Conservation (phyloP, 2,113 vertebrate species). For the Heliornis fulica region DNA sequence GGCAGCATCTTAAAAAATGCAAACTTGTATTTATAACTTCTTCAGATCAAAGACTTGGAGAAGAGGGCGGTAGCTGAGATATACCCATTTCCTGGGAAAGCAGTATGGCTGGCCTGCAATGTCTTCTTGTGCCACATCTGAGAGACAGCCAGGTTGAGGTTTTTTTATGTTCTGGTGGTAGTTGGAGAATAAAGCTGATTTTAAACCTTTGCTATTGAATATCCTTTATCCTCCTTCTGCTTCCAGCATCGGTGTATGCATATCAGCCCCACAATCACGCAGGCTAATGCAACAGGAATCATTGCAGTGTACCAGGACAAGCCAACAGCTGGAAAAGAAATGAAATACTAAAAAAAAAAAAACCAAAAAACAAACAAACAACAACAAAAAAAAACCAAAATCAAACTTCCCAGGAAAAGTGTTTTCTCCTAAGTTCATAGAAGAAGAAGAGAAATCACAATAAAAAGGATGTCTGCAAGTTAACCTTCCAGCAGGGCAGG, state of each 20-base stretch:
- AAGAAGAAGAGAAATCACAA: neutral
- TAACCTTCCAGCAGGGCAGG: neutral
- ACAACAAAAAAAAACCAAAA: neutral
- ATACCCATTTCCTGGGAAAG: neutral
- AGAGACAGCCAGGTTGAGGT: neutral
- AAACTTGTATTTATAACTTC: neutral
- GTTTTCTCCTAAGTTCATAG: neutral
- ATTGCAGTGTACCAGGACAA: slow-evolving; percentile 70
- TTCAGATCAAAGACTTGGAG: neutral
- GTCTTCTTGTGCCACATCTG: neutral
- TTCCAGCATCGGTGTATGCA: slow-evolving; percentile 66
- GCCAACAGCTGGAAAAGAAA: slow-evolving; percentile 61
- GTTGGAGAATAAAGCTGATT: neutral
- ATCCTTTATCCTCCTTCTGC: slow-evolving; percentile 33
- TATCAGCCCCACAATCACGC: slow-evolving; percentile 64
- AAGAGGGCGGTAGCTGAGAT: neutral
- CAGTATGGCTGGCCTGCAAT: neutral
- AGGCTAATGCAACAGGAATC: slow-evolving; percentile 45
- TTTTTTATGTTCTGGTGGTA: neutral
- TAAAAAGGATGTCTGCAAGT: neutral
- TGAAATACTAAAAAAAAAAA: neutral
- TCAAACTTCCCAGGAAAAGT: neutral
- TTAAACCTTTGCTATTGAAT: slow-evolving; percentile 50
- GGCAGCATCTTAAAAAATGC: neutral
- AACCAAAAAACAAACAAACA: no score